Conservation (phyloP, 2,888 invertebrate species). For the Pteria penguin region DNA sequence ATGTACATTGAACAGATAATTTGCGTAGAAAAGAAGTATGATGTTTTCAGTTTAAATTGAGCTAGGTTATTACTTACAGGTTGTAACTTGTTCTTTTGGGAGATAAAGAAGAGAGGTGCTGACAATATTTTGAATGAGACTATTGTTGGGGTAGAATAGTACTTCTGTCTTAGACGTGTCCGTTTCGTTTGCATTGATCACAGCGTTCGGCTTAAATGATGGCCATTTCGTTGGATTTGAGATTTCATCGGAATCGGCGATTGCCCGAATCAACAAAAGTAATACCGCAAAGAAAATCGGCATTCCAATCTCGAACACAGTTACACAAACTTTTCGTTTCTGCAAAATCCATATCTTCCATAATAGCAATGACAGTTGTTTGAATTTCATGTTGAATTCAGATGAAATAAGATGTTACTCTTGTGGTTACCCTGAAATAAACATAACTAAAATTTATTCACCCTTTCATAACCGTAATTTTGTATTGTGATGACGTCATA, state of each 20-base stretch:
- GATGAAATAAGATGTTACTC: too few relatives aligned
- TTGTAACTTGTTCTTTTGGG: not conserved
- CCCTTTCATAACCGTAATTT: too few relatives aligned
- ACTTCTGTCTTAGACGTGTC: not conserved
- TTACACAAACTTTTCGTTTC: slow-evolving; percentile 62
- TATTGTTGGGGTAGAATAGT: slow-evolving; percentile 21
- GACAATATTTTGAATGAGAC: not conserved
- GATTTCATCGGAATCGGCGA: slow-evolving; percentile 12
- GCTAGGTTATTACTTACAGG: not conserved
- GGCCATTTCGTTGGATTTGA: slow-evolving; percentile 26
- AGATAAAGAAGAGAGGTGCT: not conserved
- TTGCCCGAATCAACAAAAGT: slow-evolving; percentile 55
- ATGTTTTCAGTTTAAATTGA: too few relatives aligned
- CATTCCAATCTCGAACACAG: slow-evolving; percentile 66
- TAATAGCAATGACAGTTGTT: slow-evolving; percentile 63
- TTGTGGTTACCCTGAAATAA: too few relatives aligned
- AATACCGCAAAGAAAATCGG: slow-evolving; percentile 64
- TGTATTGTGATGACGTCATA: too few relatives aligned
- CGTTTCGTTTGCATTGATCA: not conserved
- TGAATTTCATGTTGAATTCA: slow-evolving; percentile 26
- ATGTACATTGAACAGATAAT: too few relatives aligned
- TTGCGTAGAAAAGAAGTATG: too few relatives aligned
- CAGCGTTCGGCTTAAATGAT: not conserved
- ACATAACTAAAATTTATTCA: too few relatives aligned
- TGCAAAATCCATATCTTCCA: slow-evolving; percentile 71